Percentiles rank a stretch among this genome's conserved stretches.
Conservation (phyloP, 2,797 vertebrate species). For the Fratercula arctica region DNA sequence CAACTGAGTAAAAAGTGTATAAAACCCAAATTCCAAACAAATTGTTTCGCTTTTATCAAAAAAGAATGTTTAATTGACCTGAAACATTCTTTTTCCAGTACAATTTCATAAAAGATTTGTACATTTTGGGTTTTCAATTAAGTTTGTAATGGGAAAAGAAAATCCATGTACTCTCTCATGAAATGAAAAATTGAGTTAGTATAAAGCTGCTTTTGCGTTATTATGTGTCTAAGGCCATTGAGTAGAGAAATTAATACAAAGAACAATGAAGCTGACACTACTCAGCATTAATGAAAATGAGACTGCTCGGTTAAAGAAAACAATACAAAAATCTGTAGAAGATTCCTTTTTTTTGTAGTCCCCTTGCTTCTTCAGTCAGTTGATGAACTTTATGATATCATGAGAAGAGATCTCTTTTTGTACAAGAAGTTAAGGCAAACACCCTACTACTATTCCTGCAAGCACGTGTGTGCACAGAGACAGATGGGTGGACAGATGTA, state of each 20-base stretch:
- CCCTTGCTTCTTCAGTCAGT: not conserved
- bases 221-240: not conserved
- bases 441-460: not conserved
- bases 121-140: not conserved
- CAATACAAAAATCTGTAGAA: not conserved
- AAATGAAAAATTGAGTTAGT: not conserved
- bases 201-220: not conserved
- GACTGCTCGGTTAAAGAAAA: not conserved
- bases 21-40: not conserved
- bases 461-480: rapidly evolving
- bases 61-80: not conserved
- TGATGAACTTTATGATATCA: not conserved
- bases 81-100: not conserved
- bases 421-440: not conserved
- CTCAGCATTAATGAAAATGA: not conserved
- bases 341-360: not conserved
- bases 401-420: not conserved
- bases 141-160: not conserved
- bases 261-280: not conserved
- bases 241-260: not conserved
- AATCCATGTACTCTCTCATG: not conserved
- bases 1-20: not conserved
- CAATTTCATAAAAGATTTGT: not conserved
- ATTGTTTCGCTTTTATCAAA: not conserved
- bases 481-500: not conserved